phyloP scores from a whole-genome alignment of 2,113 vertebrate species.

The Calyptomena viridis region DNA sequence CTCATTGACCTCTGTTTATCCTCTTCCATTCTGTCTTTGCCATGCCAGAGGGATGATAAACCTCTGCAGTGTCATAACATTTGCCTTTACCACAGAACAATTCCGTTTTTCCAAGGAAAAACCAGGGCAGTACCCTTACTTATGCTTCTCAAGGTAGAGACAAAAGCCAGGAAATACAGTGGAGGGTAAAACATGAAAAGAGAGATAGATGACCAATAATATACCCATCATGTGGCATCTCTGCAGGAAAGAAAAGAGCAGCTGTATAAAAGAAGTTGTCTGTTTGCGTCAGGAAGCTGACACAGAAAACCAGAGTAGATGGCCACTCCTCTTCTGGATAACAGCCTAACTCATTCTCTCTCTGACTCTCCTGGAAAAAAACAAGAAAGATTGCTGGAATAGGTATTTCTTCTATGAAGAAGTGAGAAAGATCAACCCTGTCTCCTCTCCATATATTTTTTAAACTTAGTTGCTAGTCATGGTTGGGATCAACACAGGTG shows the following conservation, averaged over 20 bases:
- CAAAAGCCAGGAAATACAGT: background rate
- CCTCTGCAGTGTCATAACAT: background rate
- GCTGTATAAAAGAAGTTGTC: background rate
- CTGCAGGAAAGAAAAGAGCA: background rate
- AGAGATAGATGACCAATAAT: background rate
- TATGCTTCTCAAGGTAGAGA: background rate
- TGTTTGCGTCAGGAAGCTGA: background rate
- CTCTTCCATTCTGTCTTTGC: background rate
- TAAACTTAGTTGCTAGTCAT: background rate
- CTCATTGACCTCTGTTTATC: background rate
- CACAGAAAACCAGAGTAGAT: background rate
- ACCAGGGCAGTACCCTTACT: background rate
- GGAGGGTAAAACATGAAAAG: background rate
- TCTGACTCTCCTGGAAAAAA: background rate
- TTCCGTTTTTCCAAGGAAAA: background rate
- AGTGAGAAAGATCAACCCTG: background rate
- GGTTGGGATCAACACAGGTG: slow-evolving; percentile 1
- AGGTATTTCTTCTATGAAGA: background rate
- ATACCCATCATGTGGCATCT: accelerated
- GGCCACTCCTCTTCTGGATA: background rate
- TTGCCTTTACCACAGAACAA: background rate
- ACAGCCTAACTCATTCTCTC: background rate
- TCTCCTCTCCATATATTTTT: background rate
- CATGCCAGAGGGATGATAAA: background rate
- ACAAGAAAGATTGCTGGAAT: background rate